Evolutionary conservation across 2,888 invertebrate species (phyloP), one percentile per base, ranked within the genome.

Genomic region (Antitype chi): DNA sequence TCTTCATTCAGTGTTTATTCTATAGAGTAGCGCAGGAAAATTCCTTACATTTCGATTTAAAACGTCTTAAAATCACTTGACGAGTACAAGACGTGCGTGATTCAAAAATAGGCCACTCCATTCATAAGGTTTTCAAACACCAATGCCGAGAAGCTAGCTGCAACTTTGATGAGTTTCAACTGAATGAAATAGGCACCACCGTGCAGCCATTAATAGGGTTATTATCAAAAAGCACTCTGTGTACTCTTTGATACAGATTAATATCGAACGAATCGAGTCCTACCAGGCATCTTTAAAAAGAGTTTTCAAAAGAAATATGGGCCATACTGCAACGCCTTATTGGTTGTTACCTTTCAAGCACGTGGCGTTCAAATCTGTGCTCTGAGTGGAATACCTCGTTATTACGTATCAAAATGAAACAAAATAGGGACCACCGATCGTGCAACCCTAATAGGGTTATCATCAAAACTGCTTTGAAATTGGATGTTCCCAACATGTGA

Each of bases 71-170:
- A 78, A 79, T 85, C 63, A 70, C 32, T 81, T 76, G 76, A 71
- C 66, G 43, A 53, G 49, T 60, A 66, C 70, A 49, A 75, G 53
- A 25, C 20, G 23, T 23, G 38, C 55, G 60, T 43, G 32, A 74
- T 73, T 74, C 32, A 70, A 74, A 86, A 82, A 80, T 80, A 79
- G 80, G 82, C 28, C 84, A 76, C 75, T 75, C 73, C 62, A 84
- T 82, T 84, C 78, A 77, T 47, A 38, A 69, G 57, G 49, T 55
- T 82, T 71, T 69, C 69, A 80, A 82, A 82, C 71, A 77, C 67
- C 71, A 82, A 86, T 77, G 78, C 68, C 20, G 53, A 68, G 69
- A 74, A 70, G 49, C 57, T 70, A n/a, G 23, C 52, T 84, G 59
- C 67, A 78, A 75, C 38, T 74, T 82, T 82, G n/a, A 80, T 78